These are phyloP conservation scores for Microctenopoma steveboyesi DNA, from an alignment of 2,797 vertebrate species.

Conservation along the genomic window DNA sequence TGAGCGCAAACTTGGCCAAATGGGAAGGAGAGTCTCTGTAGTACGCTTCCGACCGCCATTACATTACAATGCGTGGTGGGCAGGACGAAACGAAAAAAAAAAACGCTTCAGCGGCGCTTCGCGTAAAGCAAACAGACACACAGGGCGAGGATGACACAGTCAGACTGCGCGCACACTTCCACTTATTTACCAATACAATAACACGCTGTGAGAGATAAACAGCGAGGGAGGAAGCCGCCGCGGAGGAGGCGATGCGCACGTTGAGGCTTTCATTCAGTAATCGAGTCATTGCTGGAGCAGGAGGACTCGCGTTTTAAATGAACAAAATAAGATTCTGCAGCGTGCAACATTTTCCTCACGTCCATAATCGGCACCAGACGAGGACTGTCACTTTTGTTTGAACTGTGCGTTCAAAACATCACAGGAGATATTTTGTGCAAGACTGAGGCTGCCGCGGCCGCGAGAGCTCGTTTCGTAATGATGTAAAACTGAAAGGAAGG, in stretches of 20 bases:
- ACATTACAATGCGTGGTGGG: conserved; percentile 81
- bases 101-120: conserved; percentile 44
- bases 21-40: conserved; percentile 80
- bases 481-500: conserved; percentile 83
- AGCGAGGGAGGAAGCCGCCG: conserved; percentile 55
- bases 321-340: conserved; percentile 41
- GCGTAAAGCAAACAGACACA: conserved; percentile 63
- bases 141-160: conserved; percentile 62
- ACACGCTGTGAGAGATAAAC: conserved; percentile 64
- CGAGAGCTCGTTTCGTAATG: conserved; percentile 83
- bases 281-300: conserved; percentile 40
- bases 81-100: conserved; percentile 44
- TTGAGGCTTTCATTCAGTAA: conserved; percentile 63
- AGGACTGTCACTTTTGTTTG: conserved; percentile 62
- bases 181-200: conserved; percentile 52
- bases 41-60: conserved; percentile 85
- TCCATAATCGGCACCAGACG: conserved; percentile 59
- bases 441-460: conserved; percentile 50
- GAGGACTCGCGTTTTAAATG: conserved; percentile 54
- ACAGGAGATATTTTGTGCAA: conserved; percentile 40
- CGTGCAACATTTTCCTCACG: conserved; percentile 59
- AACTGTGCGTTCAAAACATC: conserved; percentile 30
- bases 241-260: conserved; percentile 48
- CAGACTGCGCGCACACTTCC: conserved; percentile 49
- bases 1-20: conserved; percentile 82